Percentiles rank a stretch among this genome's conserved stretches.
phyloP scores from a whole-genome alignment of 2,888 invertebrate genomes.

The Luperina nickerlii region DNA sequence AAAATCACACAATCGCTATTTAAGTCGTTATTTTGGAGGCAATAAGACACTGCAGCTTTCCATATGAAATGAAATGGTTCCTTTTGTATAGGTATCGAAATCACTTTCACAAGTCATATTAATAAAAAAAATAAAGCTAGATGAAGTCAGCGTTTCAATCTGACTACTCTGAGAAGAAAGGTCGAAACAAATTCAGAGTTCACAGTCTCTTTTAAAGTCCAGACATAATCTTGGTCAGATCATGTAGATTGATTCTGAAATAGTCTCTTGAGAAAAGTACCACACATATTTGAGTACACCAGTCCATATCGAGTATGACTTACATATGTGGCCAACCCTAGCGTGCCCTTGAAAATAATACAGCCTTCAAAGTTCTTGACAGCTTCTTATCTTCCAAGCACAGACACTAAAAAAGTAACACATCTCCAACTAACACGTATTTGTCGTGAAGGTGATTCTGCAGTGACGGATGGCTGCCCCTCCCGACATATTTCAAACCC shows the following conservation, averaged over 20 bases:
- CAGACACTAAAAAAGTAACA: constrained; percentile 53
- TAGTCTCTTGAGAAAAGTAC: no score
- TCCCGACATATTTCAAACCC: constrained; percentile 77
- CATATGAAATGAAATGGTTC: background rate
- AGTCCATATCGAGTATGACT: background rate
- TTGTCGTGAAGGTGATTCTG: constrained; percentile 78
- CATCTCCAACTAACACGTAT: constrained; percentile 69
- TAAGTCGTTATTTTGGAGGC: background rate
- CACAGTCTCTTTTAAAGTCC: no score
- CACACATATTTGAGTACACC: background rate
- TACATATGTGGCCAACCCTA: background rate
- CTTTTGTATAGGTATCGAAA: background rate
- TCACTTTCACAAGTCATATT: background rate
- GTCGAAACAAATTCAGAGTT: background rate
- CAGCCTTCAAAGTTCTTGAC: constrained; percentile 9
- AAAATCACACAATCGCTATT: background rate
- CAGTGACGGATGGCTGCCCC: constrained; percentile 74
- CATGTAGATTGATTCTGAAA: background rate
- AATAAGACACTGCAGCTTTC: background rate
- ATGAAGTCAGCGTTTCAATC: background rate
- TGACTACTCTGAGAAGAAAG: background rate
- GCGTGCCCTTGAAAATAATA: background rate
- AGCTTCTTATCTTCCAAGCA: constrained; percentile 26
- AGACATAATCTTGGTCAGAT: no score
- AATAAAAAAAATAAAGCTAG: no score